These are phyloP conservation scores for Trichogramma pretiosum DNA, from an alignment of 1,140 invertebrate species.

Conservation along the genomic window DNA sequence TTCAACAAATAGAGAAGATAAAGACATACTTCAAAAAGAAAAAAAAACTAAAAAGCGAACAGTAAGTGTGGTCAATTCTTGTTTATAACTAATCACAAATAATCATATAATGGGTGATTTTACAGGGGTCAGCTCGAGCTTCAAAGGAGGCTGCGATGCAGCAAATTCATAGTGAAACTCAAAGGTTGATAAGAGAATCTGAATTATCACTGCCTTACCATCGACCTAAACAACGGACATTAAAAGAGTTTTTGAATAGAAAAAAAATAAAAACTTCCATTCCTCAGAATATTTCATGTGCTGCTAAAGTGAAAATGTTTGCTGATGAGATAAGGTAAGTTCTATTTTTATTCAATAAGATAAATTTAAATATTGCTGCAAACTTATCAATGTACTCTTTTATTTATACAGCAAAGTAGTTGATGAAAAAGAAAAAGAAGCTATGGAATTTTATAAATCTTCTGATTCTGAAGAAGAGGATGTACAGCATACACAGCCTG, in stretches of 20 bases:
- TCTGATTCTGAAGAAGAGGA: slow-evolving; percentile 38
- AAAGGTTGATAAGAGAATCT: slow-evolving; percentile 61
- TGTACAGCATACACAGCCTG: not conserved
- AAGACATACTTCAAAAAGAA: not conserved
- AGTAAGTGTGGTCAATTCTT: slow-evolving; percentile 2
- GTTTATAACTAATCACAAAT: slow-evolving; percentile 10
- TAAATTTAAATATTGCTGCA: not conserved
- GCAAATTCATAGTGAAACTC: slow-evolving; percentile 51
- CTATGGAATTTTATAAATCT: slow-evolving; percentile 37
- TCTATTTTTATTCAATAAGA: not conserved
- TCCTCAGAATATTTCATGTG: slow-evolving; percentile 31
- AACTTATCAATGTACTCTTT: slow-evolving; percentile 3
- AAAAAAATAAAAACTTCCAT: slow-evolving; percentile 27
- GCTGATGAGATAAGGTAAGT: slow-evolving; percentile 32
- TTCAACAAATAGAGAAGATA: not conserved
- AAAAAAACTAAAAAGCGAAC: slow-evolving; percentile 12
- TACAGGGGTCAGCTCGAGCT: slow-evolving; percentile 27
- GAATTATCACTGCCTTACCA: slow-evolving; percentile 68
- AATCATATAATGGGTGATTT: slow-evolving; percentile 1
- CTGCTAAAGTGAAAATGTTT: slow-evolving; percentile 38
- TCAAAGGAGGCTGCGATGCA: slow-evolving; percentile 38
- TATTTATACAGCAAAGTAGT: slow-evolving; percentile 27
- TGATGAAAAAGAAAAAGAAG: slow-evolving; percentile 40
- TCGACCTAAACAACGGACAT: slow-evolving; percentile 59
- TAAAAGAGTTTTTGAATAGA: slow-evolving; percentile 61